Conservation (phyloP, 2,888 invertebrate genomes). For the Pachydiplax longipennis region DNA sequence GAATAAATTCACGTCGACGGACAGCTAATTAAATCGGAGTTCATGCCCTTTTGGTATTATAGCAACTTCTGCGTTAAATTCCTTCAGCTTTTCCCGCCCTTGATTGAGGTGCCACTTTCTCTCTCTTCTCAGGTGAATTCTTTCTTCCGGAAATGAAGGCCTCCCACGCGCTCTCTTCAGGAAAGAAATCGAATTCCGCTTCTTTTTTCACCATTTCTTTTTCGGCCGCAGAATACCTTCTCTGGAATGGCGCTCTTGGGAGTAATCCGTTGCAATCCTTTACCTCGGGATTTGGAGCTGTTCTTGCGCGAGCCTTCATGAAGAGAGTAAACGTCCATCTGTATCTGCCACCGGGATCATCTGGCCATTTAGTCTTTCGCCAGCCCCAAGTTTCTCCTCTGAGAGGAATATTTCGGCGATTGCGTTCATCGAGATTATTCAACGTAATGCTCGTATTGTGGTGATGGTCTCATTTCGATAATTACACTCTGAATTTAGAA, state of each 20-base stretch:
- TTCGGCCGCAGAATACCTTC: not conserved
- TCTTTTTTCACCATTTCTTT: not conserved
- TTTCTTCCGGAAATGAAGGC: not conserved
- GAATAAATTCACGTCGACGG: not conserved
- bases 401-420: no score
- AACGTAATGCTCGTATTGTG: no score
- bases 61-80: not conserved
- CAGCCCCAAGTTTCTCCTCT: no score
- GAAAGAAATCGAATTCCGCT: not conserved
- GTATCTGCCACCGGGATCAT: no score
- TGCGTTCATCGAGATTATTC: no score
- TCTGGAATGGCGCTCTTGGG: not conserved
- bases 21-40: not conserved
- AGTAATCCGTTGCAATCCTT: not conserved
- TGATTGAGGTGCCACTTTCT: not conserved
- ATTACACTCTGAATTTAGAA: no score
- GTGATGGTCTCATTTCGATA: no score
- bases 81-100: not conserved
- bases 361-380: no score
- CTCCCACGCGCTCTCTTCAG: not conserved
- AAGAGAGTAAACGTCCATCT: no score
- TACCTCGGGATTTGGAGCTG: not conserved
- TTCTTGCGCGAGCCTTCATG: no score
- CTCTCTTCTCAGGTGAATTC: not conserved
- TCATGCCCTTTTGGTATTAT: not conserved